Evolutionary conservation across 2,797 vertebrate genomes (phyloP), one percentile per base, ranked within the genome.

Genomic region (Cossypha polioptera): DNA sequence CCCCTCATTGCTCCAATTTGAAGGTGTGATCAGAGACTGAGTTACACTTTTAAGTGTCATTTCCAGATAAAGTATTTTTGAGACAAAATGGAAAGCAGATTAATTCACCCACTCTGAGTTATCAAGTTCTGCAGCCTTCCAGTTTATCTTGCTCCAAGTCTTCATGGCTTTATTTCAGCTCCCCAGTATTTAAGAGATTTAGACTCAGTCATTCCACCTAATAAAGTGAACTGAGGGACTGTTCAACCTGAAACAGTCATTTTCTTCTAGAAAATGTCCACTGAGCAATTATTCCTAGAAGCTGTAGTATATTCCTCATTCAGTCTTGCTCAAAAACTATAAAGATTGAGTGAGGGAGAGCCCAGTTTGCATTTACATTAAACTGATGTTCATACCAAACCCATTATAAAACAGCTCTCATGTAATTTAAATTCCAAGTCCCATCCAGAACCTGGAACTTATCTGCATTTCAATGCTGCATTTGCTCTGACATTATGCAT

Each of bases 381-480:
- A 77, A 94, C 75, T 8, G 67, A 87, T 54, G 68, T 20, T 89
- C 72, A 25, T 10, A 77, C 85, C 42, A 93, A 67, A 51, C n/a
- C 72, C 68, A 65, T 73, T 95, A 84, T 19, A 79, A 82, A 95
- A 73, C 59, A 81, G 62, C 57, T 84, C 86, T 79, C 3, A 2
- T 63, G 71, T 50, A 51, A 96, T 90, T 94, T 80, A 95, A 95
- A 96, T 86, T 93, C 83, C 28, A 76, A 90, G 74, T 61, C 80
- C 80, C 55, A 90, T 86, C 88, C 88, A 90, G 77, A 92, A 95
- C 86, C 51, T 82, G 74, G 81, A 80, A 83, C 38, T 75, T 90
- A 88, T 94, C 94, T 96, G 86, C 92, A 96, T 94, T 95, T 95
- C 85, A 94, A 73, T 84, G 82, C 82, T 84, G 90, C 69, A n/a